Conservation (phyloP, 1,140 invertebrate species). For the Aphelenchoides avenae region DNA sequence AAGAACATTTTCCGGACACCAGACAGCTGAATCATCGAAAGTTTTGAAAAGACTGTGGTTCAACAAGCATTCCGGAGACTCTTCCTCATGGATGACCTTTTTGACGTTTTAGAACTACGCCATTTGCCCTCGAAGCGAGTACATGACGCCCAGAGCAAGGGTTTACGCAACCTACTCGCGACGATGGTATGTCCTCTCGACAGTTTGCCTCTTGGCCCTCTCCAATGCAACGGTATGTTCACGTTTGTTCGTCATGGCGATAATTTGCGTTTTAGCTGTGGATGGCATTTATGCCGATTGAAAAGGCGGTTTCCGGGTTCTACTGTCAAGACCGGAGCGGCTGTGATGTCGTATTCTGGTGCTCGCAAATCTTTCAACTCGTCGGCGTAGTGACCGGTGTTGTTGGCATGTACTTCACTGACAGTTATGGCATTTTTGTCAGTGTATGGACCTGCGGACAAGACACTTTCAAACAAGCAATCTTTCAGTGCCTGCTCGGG, state of each 20-base stretch:
- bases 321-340: constrained; percentile 33
- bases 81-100: too few relatives aligned
- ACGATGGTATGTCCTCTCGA: constrained; percentile 48
- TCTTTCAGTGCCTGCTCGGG: constrained; percentile 42
- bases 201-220: constrained; percentile 53
- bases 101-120: too few relatives aligned
- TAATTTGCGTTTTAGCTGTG: constrained; percentile 45
- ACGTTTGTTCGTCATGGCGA: constrained; percentile 14
- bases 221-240: constrained; percentile 56
- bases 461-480: constrained; percentile 2
- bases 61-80: too few relatives aligned
- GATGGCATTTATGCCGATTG: constrained; percentile 54
- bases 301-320: constrained; percentile 41
- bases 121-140: too few relatives aligned
- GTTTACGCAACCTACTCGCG: constrained; percentile 20
- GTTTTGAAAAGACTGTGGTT: too few relatives aligned
- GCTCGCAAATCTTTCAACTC: constrained; percentile 54
- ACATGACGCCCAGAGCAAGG: too few relatives aligned
- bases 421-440: constrained; percentile 53
- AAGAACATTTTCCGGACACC: too few relatives aligned
- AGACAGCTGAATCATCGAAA: too few relatives aligned
- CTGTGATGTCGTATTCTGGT: constrained; percentile 45
- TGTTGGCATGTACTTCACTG: constrained; percentile 56
- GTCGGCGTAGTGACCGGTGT: constrained; percentile 53
- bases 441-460: too few relatives aligned